Conservation (phyloP, 1,140 invertebrate species). For the Temnothorax nylanderi region DNA sequence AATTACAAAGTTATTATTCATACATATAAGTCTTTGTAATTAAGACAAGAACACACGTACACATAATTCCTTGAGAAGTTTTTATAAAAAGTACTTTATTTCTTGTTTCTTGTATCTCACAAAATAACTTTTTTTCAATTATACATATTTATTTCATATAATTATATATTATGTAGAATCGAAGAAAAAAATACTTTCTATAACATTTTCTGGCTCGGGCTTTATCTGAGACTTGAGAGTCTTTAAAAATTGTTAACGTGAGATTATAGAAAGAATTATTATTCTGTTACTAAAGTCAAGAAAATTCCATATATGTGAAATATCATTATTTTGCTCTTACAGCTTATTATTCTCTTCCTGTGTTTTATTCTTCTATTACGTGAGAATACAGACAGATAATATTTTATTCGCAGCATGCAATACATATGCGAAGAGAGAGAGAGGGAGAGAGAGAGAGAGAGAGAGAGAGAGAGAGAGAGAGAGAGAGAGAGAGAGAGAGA, state of each 20-base stretch:
- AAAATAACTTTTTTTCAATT: no score
- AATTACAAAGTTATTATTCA: neutral
- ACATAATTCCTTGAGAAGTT: no score
- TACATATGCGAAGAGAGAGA: neutral
- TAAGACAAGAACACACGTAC: no score
- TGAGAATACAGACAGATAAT: neutral
- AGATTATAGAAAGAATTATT: neutral
- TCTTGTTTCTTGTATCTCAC: no score
- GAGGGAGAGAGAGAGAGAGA: no score
- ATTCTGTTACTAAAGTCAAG: neutral
- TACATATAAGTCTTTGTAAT: no score
- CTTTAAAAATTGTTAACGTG: neutral
- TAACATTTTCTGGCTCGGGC: neutral
- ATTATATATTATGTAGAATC: neutral
- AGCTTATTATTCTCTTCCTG: neutral
- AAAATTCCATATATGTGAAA: neutral
- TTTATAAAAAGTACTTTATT: no score
- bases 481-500: no score
- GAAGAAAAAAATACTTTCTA: no score
- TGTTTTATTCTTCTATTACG: neutral
- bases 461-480: no score
- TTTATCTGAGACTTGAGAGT: neutral
- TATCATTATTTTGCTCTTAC: neutral
- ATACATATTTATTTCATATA: neutral
- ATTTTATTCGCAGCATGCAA: slow-evolving; percentile 14